Base-by-base conservation (phyloP, 2,797 vertebrate species). In the Holocentrus rufus region DNA sequence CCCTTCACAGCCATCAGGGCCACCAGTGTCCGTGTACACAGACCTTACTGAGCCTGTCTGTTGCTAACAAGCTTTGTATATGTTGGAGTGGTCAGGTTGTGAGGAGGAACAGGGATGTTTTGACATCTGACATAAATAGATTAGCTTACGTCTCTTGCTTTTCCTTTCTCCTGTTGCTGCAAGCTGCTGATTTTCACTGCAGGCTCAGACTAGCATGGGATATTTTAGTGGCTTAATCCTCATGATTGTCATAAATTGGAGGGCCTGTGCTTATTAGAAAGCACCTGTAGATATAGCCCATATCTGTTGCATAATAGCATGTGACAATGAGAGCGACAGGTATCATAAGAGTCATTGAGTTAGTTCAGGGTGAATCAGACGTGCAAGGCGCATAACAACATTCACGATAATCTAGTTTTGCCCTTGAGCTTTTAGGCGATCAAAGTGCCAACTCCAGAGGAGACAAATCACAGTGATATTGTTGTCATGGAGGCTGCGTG, bases 51-150 rank as follows among this genome's bases (percentile, higher is more conserved):
- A 65, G 63, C 34, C 57, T 7, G 65, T 89, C 27, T 76, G 69
- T 15, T 68, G 82, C 75, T 74, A 62, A 76, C 84, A 30, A 65
- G 27, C 60, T 68, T 14, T 85, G 80, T 87, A 67, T 74, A 62
- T 65, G 68, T 74, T 36, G 34, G 46, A 59, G 49, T 47, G 58
- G 50, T 70, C 49, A 11, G 69, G 47, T 4, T 71, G 65, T 78
- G 85, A 85, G 49, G 74, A 83, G 73, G 72, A 88, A 63, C 87
- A 74, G 88, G 78, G 69, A 85, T 74, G 84, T 81, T 90, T 84
- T 78, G 74, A 86, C 68, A 11, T 84, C 77, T 81, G 25, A 81
- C 65, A 72, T 68, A 78, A 85, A 81, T 87, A 80, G 53, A 83
- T 77, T 42, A 59, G 23, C 58, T 76, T 36, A 17, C 6, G 0